Conservation (phyloP, 2,113 vertebrate species). For the Coptodon bakossiorum region DNA sequence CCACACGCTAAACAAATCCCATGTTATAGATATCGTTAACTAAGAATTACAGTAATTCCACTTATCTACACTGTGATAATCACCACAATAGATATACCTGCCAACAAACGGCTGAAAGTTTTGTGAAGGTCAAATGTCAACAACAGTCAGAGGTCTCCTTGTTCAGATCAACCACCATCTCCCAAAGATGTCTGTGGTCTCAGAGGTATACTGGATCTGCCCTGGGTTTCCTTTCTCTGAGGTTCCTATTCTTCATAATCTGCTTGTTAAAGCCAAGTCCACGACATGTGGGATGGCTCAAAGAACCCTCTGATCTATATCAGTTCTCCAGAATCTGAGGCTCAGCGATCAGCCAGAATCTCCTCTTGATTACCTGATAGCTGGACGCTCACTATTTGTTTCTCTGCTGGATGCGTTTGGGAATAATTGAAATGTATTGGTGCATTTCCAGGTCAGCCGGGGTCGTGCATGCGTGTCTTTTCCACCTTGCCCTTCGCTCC, state of each 20-base stretch:
- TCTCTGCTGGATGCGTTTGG: not conserved
- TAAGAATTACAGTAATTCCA: not conserved
- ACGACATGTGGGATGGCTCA: not conserved
- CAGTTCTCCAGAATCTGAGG: not conserved
- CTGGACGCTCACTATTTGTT: not conserved
- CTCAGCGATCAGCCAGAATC: accelerated
- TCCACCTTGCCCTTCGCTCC: constrained; percentile 90
- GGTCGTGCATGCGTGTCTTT: constrained; percentile 86
- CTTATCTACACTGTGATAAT: not conserved
- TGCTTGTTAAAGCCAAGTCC: not conserved
- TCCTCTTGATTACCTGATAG: not conserved
- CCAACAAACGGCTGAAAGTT: not conserved
- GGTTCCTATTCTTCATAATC: not conserved
- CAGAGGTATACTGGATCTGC: not conserved
- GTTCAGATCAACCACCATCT: not conserved
- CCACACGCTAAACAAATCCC: not conserved
- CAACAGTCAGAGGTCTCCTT: not conserved
- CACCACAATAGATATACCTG: not conserved
- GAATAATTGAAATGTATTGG: not conserved
- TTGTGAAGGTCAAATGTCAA: not conserved
- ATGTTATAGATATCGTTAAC: not conserved
- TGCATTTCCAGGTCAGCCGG: constrained; percentile 78
- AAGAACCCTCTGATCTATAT: not conserved
- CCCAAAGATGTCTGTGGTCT: not conserved
- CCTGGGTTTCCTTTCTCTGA: accelerated